A percentile compares a stretch with the other conserved stretches of the same genome.
Evolutionary conservation across 2,888 invertebrate genomes (phyloP).

Genomic region (Gymnoscelis rufifasciata): DNA sequence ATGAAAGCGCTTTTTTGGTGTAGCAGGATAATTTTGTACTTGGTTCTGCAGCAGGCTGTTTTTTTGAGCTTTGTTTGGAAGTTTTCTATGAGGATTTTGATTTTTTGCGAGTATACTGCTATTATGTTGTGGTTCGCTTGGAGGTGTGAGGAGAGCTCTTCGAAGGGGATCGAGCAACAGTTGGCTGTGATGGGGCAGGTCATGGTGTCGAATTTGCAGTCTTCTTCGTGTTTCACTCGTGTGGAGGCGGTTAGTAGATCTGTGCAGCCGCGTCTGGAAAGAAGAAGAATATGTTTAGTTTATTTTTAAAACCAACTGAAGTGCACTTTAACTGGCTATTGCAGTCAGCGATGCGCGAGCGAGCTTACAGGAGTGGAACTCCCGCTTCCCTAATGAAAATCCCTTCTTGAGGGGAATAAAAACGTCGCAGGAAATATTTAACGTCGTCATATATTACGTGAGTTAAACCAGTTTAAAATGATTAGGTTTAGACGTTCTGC

Average conservation of each 20-base stretch:
- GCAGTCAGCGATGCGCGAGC: no score
- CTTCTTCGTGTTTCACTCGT: conserved; percentile 67
- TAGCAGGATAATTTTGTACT: conserved; percentile 69
- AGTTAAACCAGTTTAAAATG: no score
- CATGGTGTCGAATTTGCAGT: conserved; percentile 70
- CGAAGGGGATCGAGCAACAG: conserved; percentile 66
- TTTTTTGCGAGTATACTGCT: conserved; percentile 71
- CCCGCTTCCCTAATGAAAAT: no score
- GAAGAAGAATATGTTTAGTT: conserved; percentile 33
- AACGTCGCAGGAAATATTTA: no score
- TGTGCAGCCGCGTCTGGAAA: conserved; percentile 69
- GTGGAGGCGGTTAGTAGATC: conserved; percentile 60
- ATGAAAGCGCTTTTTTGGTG: conserved; percentile 72
- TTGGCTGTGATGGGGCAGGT: conserved; percentile 67
- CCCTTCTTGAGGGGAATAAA: no score
- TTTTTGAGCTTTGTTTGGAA: conserved; percentile 72
- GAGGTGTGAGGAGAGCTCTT: conserved; percentile 64
- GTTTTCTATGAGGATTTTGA: conserved; percentile 72
- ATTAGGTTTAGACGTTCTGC: no score
- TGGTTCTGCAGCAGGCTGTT: conserved; percentile 70
- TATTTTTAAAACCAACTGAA: no score
- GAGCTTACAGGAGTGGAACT: no score
- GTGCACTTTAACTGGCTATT: no score
- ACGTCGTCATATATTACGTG: no score
- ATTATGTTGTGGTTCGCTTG: conserved; percentile 65